phyloP scores from a whole-genome alignment of 2,113 vertebrate species.

The Sapajus apella region DNA sequence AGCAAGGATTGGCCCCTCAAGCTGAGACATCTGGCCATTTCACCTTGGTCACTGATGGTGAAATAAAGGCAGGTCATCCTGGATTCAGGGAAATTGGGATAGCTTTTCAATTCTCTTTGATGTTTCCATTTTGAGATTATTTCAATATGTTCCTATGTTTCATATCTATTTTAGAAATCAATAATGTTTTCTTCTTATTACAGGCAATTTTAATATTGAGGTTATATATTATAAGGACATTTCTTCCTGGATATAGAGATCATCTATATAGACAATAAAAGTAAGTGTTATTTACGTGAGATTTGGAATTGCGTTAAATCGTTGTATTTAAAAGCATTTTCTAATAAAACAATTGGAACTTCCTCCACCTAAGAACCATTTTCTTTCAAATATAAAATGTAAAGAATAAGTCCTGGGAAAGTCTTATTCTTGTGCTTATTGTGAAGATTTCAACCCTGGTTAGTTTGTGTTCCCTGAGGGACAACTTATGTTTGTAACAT shows the following conservation, averaged over 20 bases:
- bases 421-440: background rate
- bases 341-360: background rate
- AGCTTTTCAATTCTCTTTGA: slow-evolving; percentile 7
- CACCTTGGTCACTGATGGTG: slow-evolving; percentile 49
- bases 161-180: background rate
- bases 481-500: background rate
- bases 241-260: background rate
- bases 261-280: background rate
- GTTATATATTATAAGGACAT: background rate
- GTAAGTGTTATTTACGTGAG: background rate
- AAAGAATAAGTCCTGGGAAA: background rate
- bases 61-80: slow-evolving; percentile 38
- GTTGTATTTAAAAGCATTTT: background rate
- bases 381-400: background rate
- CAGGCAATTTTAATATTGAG: background rate
- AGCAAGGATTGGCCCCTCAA: slow-evolving; percentile 51
- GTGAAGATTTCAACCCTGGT: background rate
- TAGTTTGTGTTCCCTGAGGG: too few relatives aligned
- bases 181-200: slow-evolving; percentile 4
- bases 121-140: background rate
- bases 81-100: slow-evolving; percentile 43
- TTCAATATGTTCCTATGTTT: background rate
- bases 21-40: slow-evolving; percentile 73
- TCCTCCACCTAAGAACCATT: background rate
- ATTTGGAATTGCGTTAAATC: background rate